Conservation (phyloP, 2,797 vertebrate species). For the Liparis tanakae region DNA sequence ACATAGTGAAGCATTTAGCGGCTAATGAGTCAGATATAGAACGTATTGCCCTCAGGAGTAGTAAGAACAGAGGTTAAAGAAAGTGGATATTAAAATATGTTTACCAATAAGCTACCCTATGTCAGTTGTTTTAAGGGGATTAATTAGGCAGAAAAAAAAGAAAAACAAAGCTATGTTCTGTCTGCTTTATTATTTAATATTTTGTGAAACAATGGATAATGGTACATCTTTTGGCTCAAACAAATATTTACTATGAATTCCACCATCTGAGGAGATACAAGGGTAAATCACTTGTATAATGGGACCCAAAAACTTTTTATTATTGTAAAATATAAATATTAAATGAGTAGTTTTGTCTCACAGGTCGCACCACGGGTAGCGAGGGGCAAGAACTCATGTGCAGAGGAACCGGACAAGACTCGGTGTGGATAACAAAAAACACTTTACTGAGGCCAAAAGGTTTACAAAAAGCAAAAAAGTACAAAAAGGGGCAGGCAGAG, state of each 20-base stretch:
- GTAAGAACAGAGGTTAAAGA: background rate
- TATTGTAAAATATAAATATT: background rate
- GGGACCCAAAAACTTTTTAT: background rate
- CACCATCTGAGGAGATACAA: background rate
- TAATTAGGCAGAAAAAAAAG: background rate
- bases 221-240: background rate
- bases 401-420: too few relatives aligned
- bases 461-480: too few relatives aligned
- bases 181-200: background rate
- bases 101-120: background rate
- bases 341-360: too few relatives aligned
- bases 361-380: too few relatives aligned
- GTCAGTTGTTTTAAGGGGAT: background rate
- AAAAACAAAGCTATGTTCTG: background rate
- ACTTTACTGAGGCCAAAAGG: too few relatives aligned
- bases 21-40: background rate
- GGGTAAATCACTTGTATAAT: background rate
- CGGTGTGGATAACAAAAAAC: too few relatives aligned
- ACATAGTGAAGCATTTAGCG: constrained; percentile 1
- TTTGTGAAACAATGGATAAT: background rate
- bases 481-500: too few relatives aligned
- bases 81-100: background rate
- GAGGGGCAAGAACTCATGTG: too few relatives aligned
- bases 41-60: background rate
- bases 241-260: background rate